Evolutionary conservation across 1,140 invertebrate genomes (phyloP), one percentile per base, ranked within the genome.

Genomic region (Drosophila quadrilineata): DNA sequence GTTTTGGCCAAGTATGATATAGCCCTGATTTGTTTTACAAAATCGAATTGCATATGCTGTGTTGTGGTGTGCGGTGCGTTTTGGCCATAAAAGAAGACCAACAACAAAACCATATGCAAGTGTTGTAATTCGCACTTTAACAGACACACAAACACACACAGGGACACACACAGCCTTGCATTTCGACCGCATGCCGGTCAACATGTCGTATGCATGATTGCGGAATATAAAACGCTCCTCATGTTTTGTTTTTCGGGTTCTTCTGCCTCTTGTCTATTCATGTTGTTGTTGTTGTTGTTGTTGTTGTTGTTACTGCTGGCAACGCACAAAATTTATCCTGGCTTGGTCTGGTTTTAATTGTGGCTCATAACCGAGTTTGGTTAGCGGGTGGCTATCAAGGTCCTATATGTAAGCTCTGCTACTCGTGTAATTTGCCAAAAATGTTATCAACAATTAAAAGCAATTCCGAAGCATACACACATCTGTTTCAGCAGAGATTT

Each of bases 81-180:
- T 9, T 36, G 40, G 24, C 49, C 29, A 41, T 48, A 60, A 71
- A 54, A 68, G 40, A 77, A 74, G 64, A 35, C 58, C 59, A 38
- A 50, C 24, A 62, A 28, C 56, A 38, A 66, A 48, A 54, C 41
- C 60, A 56, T 46, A 71, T 80, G 66, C 36, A 79, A 75, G 75
- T 80, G 71, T 82, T 75, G 76, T 80, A 75, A 75, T 82, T 80
- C 75, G 76, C 75, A 79, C 76, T 82, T 71, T 54, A 58, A 28
- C 75, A 73, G 35, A 62, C 46, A 57, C 43, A 53, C 17, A 36
- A 26, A 43, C 45, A 53, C 54, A 56, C 31, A 52, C 12, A 17
- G 3, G n/a, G n/a, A 54, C n/a, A 49, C 9, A 29, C 14, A 52
- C 22, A 50, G n/a, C n/a, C n/a, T n/a, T n/a, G n/a, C 38, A 43